Evolutionary conservation across 2,113 vertebrate genomes (phyloP), one percentile per base, ranked within the genome.

Genomic region (Fukomys damarensis): DNA sequence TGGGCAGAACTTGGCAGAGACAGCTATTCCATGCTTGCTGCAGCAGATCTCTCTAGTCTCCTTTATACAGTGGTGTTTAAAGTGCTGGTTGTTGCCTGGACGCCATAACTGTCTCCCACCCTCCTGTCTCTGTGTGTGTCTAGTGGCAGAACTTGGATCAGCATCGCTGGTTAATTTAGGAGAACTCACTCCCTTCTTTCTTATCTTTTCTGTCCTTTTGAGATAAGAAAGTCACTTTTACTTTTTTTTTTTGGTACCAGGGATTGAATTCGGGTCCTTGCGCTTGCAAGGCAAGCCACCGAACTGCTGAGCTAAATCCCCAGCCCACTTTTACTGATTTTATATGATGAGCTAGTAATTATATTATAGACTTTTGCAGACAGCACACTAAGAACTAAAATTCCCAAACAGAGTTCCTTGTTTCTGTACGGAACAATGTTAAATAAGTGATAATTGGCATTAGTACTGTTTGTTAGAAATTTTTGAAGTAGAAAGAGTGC

Each of bases 111-210:
- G 9, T 38, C 11, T 56, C 32, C 16, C 35, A 10, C 32, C 7
- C 14, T 22, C 12, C 32, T 82, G 1, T 63, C 1, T 80, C 59
- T 85, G 10, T 38, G 5, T 35, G 41, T 52, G 0, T 24, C 30
- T 41, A 87, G 17, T 6, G 89, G 9, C 7, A 86, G 30, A 72
- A 7, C 16, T 35, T 72, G 0, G 38, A 43, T 43, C 66, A 88
- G n/a, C 20, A 96, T 49, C 58, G 54, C 24, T 93, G 16, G 4
- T 38, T 86, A 83, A 38, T 91, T 96, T 49, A 94, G 32, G 30
- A 26, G 32, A 83, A 22, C 13, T 86, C 56, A 63, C 19, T 86
- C 56, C 58, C 19, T 0, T 41, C 13, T 56, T 66, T 70, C 32
- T 84, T 65, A 20, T 19, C 58, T 68, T 86, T 63, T 30, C 0